Evolutionary conservation across 2,888 invertebrate species (phyloP), one percentile per base, ranked within the genome.

Genomic region (Philaethria dido): DNA sequence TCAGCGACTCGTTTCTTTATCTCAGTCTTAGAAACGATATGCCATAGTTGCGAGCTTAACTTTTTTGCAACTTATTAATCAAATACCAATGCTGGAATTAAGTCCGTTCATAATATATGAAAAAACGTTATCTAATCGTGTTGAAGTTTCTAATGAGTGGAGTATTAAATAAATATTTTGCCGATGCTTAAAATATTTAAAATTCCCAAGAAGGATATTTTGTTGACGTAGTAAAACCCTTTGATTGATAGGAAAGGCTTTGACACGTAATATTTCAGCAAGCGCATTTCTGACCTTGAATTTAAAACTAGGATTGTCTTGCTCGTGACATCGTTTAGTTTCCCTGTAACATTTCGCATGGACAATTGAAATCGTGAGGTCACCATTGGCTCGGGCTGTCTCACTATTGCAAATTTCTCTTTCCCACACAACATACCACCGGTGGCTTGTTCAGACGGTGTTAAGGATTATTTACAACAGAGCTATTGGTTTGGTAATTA

Each of bases 331-430:
- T 87, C 88, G 89, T 87, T 90, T 86, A 86, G 85, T 87, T 85
- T 57, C 85, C 82, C 83, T 82, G 83, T 86, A 89, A 89, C 89
- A 89, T 89, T 91, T 90, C 81, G 87, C 88, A 88, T 89, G 90
- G 91, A 90, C 91, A 90, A 90, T 91, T 89, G 91, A 88, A 92
- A 90, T 88, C 92, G 92, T 92, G 92, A 92, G 91, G 91, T 91
- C 92, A 90, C 80, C 88, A 83, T 85, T 85, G 87, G 84, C 86
- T 84, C 82, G 85, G 78, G 84, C 87, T 83, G 85, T 85, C 86
- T 87, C 84, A 81, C 82, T 80, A 83, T 83, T 84, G 87, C 87
- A 85, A 89, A 89, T 90, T 89, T 90, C 89, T 88, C 88, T 86
- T 88, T 88, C 88, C 88, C 89, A 89, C 87, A 90, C 86, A 80